Percentiles rank a stretch among this genome's conserved stretches.
phyloP scores from a whole-genome alignment of 2,888 invertebrate genomes.

The Diabrotica balteata region DNA sequence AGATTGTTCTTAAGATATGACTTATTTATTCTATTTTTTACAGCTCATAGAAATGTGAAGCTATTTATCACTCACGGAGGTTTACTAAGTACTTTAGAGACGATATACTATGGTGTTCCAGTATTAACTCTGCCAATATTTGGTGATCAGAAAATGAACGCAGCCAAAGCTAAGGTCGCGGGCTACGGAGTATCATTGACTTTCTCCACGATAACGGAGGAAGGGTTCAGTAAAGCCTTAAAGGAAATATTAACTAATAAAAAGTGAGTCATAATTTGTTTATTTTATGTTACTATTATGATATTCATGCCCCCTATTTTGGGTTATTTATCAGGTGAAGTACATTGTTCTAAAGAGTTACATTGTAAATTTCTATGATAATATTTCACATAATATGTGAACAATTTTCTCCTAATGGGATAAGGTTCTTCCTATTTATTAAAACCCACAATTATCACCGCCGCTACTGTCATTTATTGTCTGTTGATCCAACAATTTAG shows the following conservation, averaged over 20 bases:
- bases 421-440: no score
- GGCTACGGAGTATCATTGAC: slow-evolving; percentile 12
- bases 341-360: no score
- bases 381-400: no score
- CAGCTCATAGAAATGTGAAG: slow-evolving; percentile 44
- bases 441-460: no score
- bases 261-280: slow-evolving; percentile 14
- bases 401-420: no score
- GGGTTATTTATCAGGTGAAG: no score
- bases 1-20: not conserved
- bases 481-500: no score
- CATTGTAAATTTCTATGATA: no score
- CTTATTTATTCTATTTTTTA: slow-evolving; percentile 10
- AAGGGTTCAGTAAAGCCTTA: slow-evolving; percentile 5
- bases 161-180: slow-evolving; percentile 1
- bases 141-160: slow-evolving; percentile 43
- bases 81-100: slow-evolving; percentile 41
- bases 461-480: no score
- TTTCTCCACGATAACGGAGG: slow-evolving; percentile 9
- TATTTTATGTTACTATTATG: no score
- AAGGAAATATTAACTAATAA: slow-evolving; percentile 11
- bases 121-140: slow-evolving; percentile 41
- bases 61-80: slow-evolving; percentile 45
- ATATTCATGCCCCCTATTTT: no score
- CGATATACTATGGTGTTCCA: slow-evolving; percentile 41